These are phyloP conservation scores for Silurus lanzhouensis DNA, from an alignment of 2,797 vertebrate genomes.

Conservation along the genomic window DNA sequence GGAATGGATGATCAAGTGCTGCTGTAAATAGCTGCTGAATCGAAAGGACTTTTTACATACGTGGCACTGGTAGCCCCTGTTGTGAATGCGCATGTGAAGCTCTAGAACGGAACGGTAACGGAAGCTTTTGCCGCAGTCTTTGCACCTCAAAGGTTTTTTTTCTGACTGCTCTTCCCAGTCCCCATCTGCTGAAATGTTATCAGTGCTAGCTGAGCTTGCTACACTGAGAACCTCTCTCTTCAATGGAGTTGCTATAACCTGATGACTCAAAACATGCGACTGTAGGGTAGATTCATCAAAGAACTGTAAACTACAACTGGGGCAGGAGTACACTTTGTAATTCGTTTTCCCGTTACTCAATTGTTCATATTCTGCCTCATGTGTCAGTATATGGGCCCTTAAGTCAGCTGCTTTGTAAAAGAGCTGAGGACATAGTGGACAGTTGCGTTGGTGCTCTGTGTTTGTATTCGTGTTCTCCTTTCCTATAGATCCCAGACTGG, in stretches of 20 bases:
- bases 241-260: conserved; percentile 58
- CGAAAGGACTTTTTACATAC: conserved; percentile 78
- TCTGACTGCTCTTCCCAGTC: conserved; percentile 57
- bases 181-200: conserved; percentile 59
- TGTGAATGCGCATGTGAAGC: conserved; percentile 81
- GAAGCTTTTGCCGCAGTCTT: conserved; percentile 77
- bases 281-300: conserved; percentile 69
- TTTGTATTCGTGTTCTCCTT: conserved; percentile 69
- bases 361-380: conserved; percentile 74
- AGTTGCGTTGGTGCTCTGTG: conserved; percentile 65
- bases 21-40: conserved; percentile 80
- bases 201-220: conserved; percentile 51
- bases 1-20: conserved; percentile 80
- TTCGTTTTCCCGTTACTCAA: conserved; percentile 57
- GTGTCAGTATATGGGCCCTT: conserved; percentile 76
- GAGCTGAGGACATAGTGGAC: conserved; percentile 74
- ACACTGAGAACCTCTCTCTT: conserved; percentile 60
- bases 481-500: conserved; percentile 39
- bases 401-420: conserved; percentile 66
- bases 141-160: conserved; percentile 72
- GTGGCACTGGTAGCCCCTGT: conserved; percentile 79
- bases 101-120: conserved; percentile 79
- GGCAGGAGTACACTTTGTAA: conserved; percentile 69
- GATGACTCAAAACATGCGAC: conserved; percentile 70
- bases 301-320: conserved; percentile 71